A percentile compares a stretch with the other conserved stretches of the same genome.
Evolutionary conservation across 2,888 invertebrate genomes (phyloP).

Genomic region (Noctuana brunneofusca): DNA sequence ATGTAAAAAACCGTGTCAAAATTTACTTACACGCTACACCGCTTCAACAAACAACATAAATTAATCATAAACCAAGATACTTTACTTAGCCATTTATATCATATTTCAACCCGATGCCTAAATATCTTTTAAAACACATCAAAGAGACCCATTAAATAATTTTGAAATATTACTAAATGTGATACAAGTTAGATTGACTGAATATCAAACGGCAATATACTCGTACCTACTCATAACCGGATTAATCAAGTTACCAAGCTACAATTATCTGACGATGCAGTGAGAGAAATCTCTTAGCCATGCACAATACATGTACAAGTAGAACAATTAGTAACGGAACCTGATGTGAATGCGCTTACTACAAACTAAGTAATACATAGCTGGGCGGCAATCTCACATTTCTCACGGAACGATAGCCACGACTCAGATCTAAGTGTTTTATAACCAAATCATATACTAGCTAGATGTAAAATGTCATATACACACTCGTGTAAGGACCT

Average conservation of each 20-base stretch:
- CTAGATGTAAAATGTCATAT: no score
- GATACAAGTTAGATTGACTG: neutral
- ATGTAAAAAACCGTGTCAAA: no score
- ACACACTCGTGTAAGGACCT: neutral
- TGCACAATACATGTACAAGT: slow-evolving; percentile 30
- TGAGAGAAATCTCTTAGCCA: slow-evolving; percentile 7
- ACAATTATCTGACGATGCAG: neutral
- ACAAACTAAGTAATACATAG: slow-evolving; percentile 56
- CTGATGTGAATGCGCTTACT: slow-evolving; percentile 47
- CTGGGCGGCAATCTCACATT: slow-evolving; percentile 65
- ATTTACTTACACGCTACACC: no score
- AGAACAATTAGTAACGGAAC: slow-evolving; percentile 57
- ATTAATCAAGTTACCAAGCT: neutral
- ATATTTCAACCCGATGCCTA: no score
- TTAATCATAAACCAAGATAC: no score
- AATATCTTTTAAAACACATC: neutral
- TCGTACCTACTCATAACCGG: no score
- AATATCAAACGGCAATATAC: neutral
- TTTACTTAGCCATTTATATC: no score
- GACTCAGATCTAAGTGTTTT: slow-evolving; percentile 36
- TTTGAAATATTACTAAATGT: neutral
- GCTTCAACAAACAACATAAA: no score
- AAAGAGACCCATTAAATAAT: neutral
- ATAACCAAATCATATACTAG: neutral
- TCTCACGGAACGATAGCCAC: slow-evolving; percentile 71